phyloP scores from a whole-genome alignment of 2,113 vertebrate species.

The Cyprinodon tularosa region DNA sequence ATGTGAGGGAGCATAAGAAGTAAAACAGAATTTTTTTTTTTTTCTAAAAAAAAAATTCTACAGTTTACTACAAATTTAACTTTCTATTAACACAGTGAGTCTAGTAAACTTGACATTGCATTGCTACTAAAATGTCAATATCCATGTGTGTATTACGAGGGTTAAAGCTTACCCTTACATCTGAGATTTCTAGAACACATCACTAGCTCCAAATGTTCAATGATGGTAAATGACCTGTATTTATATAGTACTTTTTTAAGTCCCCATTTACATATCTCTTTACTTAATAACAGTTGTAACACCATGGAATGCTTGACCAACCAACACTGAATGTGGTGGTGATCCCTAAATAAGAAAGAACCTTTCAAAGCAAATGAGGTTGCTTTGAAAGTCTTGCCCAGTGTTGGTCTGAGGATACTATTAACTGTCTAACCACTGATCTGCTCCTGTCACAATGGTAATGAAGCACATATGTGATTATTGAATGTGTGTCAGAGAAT shows the following conservation, averaged over 20 bases:
- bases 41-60: neutral
- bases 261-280: neutral
- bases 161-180: neutral
- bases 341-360: no score
- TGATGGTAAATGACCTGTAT: neutral
- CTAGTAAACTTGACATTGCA: neutral
- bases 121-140: neutral
- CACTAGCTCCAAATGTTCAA: neutral
- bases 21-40: neutral
- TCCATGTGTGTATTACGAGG: neutral
- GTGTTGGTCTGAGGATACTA: neutral
- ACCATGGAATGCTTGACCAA: neutral
- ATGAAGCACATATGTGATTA: slow-evolving; percentile 62
- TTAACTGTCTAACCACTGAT: slow-evolving; percentile 40
- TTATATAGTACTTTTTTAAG: neutral
- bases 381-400: neutral
- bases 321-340: neutral
- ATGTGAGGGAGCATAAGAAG: neutral
- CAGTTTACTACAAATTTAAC: neutral
- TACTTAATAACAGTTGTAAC: neutral
- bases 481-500: slow-evolving; percentile 52
- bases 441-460: slow-evolving; percentile 53
- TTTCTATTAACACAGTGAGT: neutral
- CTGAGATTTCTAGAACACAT: neutral
- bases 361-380: no score